phyloP scores from a whole-genome alignment of 2,113 vertebrate species.

The Sorex fumeus region DNA sequence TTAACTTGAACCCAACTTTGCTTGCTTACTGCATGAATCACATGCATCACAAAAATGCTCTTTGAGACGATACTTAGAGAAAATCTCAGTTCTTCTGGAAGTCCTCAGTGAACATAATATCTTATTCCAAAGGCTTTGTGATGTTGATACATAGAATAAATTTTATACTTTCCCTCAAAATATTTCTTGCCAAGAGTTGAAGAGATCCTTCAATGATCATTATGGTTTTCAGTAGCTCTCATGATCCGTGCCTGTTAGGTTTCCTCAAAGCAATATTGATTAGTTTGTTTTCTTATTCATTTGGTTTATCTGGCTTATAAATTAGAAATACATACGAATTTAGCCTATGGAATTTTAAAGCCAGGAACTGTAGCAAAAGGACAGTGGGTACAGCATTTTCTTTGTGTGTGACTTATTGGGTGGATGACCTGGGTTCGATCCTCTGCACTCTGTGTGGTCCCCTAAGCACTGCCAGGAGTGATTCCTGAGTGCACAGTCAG shows the following conservation, averaged over 20 bases:
- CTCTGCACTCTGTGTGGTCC: too few relatives aligned
- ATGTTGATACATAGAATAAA: not conserved
- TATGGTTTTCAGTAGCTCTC: not conserved
- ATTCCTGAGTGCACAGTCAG: too few relatives aligned
- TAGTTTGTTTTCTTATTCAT: not conserved
- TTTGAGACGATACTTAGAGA: not conserved
- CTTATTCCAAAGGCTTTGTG: not conserved
- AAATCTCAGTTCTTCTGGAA: not conserved
- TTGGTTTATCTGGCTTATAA: conserved; percentile 48
- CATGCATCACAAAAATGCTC: too few relatives aligned
- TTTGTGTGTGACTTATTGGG: too few relatives aligned
- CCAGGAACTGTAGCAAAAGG: too few relatives aligned
- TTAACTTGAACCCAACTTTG: not conserved
- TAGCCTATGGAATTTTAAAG: not conserved
- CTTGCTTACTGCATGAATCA: not conserved
- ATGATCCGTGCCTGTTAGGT: not conserved
- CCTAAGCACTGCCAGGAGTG: too few relatives aligned
- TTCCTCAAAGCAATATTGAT: conserved; percentile 16
- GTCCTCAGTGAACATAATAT: not conserved
- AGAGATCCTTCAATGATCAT: not conserved
- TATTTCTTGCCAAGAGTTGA: not conserved
- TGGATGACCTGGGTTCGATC: too few relatives aligned
- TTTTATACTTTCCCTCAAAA: conserved; percentile 18
- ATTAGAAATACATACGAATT: not conserved
- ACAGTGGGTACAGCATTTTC: too few relatives aligned